Conservation (phyloP, 2,113 vertebrate genomes). For the Pterocles orientalis region DNA sequence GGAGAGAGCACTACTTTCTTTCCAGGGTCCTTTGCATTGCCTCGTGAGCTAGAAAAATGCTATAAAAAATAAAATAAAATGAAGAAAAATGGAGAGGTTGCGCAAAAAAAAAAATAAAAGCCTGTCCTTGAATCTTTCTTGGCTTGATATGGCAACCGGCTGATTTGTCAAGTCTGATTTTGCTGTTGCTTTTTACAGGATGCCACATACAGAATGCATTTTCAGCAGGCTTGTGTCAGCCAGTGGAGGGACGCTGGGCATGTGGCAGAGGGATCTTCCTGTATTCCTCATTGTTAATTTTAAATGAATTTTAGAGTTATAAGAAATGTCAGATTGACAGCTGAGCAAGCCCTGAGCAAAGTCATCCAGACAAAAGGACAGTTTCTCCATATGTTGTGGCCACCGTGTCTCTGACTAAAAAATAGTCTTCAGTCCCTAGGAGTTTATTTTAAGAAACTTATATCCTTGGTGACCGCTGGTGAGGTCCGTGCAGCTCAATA, state of each 20-base stretch:
- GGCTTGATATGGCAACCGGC: neutral
- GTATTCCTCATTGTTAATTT: neutral
- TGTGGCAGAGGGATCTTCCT: rapidly evolving
- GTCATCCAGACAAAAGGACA: neutral
- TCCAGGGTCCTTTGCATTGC: neutral
- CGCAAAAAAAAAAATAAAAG: neutral
- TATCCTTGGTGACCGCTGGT: too few relatives aligned
- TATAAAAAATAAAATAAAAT: neutral
- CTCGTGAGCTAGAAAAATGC: neutral
- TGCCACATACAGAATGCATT: neutral
- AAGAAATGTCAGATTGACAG: neutral
- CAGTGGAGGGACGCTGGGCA: neutral
- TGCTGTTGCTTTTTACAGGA: neutral
- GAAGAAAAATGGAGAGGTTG: neutral
- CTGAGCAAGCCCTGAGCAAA: neutral
- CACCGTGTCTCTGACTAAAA: neutral
- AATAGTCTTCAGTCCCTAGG: neutral
- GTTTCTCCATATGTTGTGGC: rapidly evolving
- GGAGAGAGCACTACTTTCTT: neutral
- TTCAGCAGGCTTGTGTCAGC: neutral
- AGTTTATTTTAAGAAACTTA: neutral
- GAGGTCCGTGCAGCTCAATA: neutral
- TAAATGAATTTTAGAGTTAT: neutral
- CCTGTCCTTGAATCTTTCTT: neutral
- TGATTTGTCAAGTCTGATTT: neutral